phyloP scores from a whole-genome alignment of 2,888 invertebrate species.

The Bombylius major region DNA sequence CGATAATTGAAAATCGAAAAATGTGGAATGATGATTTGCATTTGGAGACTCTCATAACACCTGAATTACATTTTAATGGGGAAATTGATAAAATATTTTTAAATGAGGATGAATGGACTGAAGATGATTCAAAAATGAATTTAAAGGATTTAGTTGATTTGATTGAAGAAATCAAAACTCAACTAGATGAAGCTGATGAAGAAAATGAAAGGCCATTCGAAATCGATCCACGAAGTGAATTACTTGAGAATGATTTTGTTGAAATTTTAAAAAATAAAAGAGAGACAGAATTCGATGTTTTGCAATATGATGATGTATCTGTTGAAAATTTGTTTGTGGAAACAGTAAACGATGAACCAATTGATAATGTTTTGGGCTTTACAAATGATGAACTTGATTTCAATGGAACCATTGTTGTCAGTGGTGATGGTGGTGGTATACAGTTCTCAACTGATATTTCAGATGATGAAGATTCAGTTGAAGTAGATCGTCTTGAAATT shows the following conservation, averaged over 20 bases:
- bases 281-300: conserved; percentile 17
- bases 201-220: not conserved
- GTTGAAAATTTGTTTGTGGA: conserved; percentile 25
- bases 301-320: conserved; percentile 23
- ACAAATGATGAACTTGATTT: conserved; percentile 22
- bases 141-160: conserved; percentile 14
- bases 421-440: not conserved
- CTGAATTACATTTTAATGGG: conserved; percentile 21
- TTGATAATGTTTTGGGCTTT: conserved; percentile 21
- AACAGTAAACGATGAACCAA: conserved; percentile 23
- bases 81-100: conserved; percentile 22
- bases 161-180: conserved; percentile 11
- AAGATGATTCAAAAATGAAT: conserved; percentile 21
- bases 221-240: not conserved
- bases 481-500: conserved; percentile 13
- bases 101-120: conserved; percentile 25
- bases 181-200: not conserved
- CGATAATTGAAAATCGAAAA: not conserved
- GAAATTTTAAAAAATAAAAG: not conserved
- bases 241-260: not conserved
- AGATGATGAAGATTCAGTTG: conserved; percentile 1
- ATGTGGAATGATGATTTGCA: not conserved
- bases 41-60: conserved; percentile 17
- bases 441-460: conserved; percentile 5
- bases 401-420: conserved; percentile 20